These are phyloP conservation scores for Euborellia annulipes DNA, from an alignment of 1,140 invertebrate species.

Conservation along the genomic window DNA sequence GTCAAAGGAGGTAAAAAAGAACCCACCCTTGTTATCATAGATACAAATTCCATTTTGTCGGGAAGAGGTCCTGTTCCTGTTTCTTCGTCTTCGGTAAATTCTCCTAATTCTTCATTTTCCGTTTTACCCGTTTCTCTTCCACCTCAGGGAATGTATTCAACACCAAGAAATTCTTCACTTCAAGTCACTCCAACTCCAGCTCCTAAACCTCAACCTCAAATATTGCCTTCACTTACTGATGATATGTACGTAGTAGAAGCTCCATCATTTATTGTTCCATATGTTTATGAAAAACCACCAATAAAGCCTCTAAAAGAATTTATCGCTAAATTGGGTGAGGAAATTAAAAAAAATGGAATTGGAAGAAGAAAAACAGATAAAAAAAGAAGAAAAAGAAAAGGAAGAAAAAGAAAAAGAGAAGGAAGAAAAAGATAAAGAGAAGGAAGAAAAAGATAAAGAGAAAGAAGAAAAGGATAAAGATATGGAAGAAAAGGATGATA, in stretches of 20 bases:
- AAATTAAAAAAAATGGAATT: slow-evolving; percentile 28
- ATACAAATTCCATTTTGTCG: slow-evolving; percentile 54
- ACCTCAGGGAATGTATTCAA: slow-evolving; percentile 38
- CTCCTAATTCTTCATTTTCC: slow-evolving; percentile 14
- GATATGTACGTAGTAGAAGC: slow-evolving; percentile 83
- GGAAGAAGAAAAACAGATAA: slow-evolving; percentile 20
- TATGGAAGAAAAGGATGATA: slow-evolving; percentile 12
- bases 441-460: slow-evolving; percentile 22
- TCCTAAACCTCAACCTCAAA: slow-evolving; percentile 29
- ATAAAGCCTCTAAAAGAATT: slow-evolving; percentile 60
- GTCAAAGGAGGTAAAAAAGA: slow-evolving; percentile 46
- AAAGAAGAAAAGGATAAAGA: slow-evolving; percentile 12
- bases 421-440: slow-evolving; percentile 19
- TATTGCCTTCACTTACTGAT: slow-evolving; percentile 64
- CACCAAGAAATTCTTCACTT: slow-evolving; percentile 12
- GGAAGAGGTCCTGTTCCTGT: slow-evolving; percentile 43
- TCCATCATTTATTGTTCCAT: slow-evolving; percentile 80
- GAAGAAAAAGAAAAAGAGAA: slow-evolving; percentile 23
- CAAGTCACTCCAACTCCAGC: slow-evolving; percentile 22
- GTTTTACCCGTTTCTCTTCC: slow-evolving; percentile 22
- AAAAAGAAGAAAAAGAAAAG: slow-evolving; percentile 30
- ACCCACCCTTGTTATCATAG: slow-evolving; percentile 60
- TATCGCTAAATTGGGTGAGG: slow-evolving; percentile 45
- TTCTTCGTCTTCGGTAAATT: slow-evolving; percentile 20
- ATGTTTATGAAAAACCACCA: slow-evolving; percentile 80